Percentiles rank a stretch among this genome's conserved stretches.
These are phyloP conservation scores for Heterodera carotae DNA, from an alignment of 1,140 invertebrate species.

Conservation along the genomic window DNA sequence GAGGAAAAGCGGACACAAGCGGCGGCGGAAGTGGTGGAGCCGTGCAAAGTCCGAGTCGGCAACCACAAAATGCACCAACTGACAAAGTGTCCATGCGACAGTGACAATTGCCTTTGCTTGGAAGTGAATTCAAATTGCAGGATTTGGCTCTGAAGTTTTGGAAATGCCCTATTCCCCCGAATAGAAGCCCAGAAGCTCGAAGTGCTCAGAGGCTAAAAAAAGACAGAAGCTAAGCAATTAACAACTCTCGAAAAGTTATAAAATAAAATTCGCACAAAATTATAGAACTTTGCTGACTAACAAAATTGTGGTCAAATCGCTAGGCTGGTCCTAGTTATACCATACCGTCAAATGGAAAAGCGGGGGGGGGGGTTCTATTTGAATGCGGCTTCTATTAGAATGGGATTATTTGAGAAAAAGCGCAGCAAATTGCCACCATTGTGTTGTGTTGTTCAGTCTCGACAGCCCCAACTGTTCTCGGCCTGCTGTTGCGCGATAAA, in stretches of 20 bases:
- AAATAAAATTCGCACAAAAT: too few relatives aligned
- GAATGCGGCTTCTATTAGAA: too few relatives aligned
- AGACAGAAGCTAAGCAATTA: too few relatives aligned
- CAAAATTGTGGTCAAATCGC: too few relatives aligned
- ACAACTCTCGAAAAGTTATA: too few relatives aligned
- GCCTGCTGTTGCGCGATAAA: constrained; percentile 50
- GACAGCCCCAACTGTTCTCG: constrained; percentile 42
- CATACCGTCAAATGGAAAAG: too few relatives aligned
- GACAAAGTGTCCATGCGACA: not conserved
- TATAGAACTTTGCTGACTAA: too few relatives aligned
- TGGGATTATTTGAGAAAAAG: too few relatives aligned
- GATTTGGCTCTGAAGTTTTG: constrained; percentile 26
- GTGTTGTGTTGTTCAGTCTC: constrained; percentile 44
- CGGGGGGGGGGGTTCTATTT: too few relatives aligned
- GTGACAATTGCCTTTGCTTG: constrained; percentile 3
- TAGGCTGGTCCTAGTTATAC: too few relatives aligned
- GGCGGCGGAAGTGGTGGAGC: constrained; percentile 27
- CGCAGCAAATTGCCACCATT: constrained; percentile 37
- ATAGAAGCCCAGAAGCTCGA: too few relatives aligned
- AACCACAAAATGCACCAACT: not conserved
- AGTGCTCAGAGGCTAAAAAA: too few relatives aligned
- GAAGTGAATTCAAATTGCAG: not conserved
- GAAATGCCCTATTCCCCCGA: constrained; percentile 44
- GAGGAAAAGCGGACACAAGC: constrained; percentile 19
- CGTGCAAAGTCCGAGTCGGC: constrained; percentile 1